Conservation (phyloP, 2,797 vertebrate species). For the Dendrocincla tyrannina region DNA sequence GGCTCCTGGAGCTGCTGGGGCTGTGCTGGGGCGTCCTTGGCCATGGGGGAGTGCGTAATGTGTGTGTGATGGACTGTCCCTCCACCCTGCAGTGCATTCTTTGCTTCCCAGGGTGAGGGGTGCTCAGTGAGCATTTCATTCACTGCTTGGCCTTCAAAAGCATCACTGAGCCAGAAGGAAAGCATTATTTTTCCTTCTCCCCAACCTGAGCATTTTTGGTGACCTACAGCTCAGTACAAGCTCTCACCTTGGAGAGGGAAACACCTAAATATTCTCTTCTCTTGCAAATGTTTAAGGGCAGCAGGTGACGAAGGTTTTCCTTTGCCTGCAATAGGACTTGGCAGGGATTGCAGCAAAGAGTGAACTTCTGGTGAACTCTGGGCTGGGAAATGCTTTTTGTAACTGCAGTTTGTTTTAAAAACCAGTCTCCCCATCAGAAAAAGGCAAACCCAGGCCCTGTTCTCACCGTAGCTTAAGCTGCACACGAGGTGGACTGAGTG, state of each 20-base stretch:
- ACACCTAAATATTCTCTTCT: background rate
- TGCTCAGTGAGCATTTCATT: background rate
- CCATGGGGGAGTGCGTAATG: too few species aligned
- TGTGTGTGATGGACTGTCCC: background rate
- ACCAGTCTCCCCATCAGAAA: background rate
- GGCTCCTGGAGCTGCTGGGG: background rate
- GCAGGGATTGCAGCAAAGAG: background rate
- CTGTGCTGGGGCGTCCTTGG: background rate
- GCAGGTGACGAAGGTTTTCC: background rate
- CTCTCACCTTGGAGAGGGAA: background rate
- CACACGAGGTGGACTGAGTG: background rate
- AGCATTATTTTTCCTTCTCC: background rate
- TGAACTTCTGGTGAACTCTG: background rate
- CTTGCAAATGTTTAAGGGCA: background rate
- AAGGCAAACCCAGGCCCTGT: background rate
- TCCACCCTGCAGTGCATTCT: fast-evolving
- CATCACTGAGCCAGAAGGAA: background rate
- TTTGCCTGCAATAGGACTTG: background rate
- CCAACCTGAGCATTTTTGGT: background rate
- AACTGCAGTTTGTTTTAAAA: background rate
- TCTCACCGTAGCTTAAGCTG: background rate
- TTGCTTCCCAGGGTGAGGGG: background rate
- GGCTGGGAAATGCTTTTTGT: background rate
- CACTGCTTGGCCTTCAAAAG: background rate
- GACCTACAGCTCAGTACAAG: background rate